Conservation (phyloP, 2,797 vertebrate genomes). For the Jordanella pulchra region DNA sequence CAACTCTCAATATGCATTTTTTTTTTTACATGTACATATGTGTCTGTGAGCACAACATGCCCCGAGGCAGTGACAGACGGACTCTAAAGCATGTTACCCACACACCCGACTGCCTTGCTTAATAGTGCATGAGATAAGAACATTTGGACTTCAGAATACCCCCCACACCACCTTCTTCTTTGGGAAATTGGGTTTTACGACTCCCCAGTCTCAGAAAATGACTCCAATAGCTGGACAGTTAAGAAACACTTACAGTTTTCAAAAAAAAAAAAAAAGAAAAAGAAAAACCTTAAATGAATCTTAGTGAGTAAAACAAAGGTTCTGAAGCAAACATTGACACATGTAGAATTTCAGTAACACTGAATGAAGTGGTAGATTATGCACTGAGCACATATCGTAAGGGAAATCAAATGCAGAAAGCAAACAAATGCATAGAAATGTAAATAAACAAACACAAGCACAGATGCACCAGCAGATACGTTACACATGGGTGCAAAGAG, state of each 20-base stretch:
- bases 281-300: conserved; percentile 19
- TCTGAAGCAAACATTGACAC: conserved; percentile 27
- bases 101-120: conserved; percentile 78
- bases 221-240: conserved; percentile 39
- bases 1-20: conserved; percentile 24
- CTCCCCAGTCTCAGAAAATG: conserved; percentile 58
- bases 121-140: conserved; percentile 84
- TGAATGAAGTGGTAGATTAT: neutral
- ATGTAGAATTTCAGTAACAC: conserved; percentile 2
- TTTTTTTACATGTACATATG: neutral
- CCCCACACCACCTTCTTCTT: conserved; percentile 49
- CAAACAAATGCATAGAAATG: conserved; percentile 22
- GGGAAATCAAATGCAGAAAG: conserved; percentile 11
- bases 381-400: conserved; percentile 12
- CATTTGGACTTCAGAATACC: conserved; percentile 77
- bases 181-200: conserved; percentile 78
- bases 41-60: conserved; percentile 52
- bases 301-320: conserved; percentile 29
- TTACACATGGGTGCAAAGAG: conserved; percentile 25
- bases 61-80: conserved; percentile 74
- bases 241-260: conserved; percentile 37
- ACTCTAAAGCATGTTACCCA: conserved; percentile 74
- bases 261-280: conserved; percentile 21
- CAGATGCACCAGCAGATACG: conserved; percentile 41
- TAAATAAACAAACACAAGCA: conserved; percentile 39